Percentiles rank a stretch among this genome's conserved stretches.
These are phyloP conservation scores for Campoletis raptor DNA, from an alignment of 2,888 invertebrate genomes.

Conservation along the genomic window DNA sequence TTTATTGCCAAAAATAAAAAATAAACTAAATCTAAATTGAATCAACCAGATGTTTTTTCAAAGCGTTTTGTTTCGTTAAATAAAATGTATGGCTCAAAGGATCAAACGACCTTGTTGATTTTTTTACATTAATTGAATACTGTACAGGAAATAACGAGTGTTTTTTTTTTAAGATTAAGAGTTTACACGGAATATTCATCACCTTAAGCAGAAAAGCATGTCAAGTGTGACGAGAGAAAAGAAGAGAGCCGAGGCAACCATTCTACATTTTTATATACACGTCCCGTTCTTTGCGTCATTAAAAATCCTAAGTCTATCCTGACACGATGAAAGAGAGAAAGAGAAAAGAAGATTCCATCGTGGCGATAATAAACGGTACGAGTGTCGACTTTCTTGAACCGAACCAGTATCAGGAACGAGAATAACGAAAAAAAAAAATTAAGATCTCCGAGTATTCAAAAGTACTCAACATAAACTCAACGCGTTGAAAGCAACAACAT, in stretches of 20 bases:
- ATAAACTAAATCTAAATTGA: too few species aligned
- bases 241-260: neutral
- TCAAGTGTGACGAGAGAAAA: slow-evolving; percentile 15
- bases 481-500: neutral
- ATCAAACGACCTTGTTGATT: neutral
- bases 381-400: neutral
- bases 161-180: neutral
- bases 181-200: slow-evolving; percentile 14
- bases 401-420: neutral
- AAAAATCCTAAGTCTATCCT: neutral
- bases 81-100: too few species aligned
- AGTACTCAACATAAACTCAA: neutral
- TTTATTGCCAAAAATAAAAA: too few species aligned
- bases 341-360: neutral
- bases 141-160: neutral
- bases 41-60: too few species aligned
- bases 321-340: neutral
- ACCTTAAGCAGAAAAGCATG: slow-evolving; percentile 39
- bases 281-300: neutral
- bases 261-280: neutral
- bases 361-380: neutral
- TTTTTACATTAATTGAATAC: neutral
- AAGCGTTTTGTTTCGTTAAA: too few species aligned
- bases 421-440: neutral
- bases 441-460: neutral